These are phyloP conservation scores for mouse (Mus musculus) DNA, from an alignment of 2,113 vertebrate genomes.

Conservation along the genomic window GRCm39 chr13:43530501-43531000, in stretches of 20 bases:
- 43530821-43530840: too few species aligned
- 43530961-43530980: not conserved
- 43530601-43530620: not conserved
- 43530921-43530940: not conserved
- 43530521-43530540: not conserved
- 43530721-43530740: not conserved
- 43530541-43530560: not conserved
- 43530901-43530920: not conserved
- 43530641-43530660: not conserved
- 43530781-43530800: not conserved
- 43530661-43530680: not conserved
- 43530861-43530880: not conserved
- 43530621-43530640: too few species aligned
- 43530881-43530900: not conserved
- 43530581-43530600: not conserved
- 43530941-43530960: not conserved
- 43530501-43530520: too few species aligned
- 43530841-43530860: rapidly evolving
- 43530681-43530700: not conserved
- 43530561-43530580: not conserved
- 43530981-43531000: not conserved
- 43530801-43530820: not conserved
- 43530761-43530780: not conserved
- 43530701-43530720: too few species aligned
- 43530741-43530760: not conserved